Conservation (phyloP, 2,797 vertebrate genomes). For the Melopsittacus undulatus region DNA sequence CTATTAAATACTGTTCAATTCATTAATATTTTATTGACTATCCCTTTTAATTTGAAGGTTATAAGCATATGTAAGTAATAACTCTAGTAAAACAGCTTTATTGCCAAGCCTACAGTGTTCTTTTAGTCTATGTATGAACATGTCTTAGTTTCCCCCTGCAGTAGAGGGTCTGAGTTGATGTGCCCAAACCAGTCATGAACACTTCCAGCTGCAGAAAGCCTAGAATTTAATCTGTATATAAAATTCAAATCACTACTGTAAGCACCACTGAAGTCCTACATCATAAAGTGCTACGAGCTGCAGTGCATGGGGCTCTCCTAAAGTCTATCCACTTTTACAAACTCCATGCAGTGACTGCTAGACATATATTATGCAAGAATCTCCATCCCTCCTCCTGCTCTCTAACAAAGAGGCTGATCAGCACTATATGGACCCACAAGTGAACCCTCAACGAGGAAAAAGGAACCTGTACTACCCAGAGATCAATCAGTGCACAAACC, state of each 20-base stretch:
- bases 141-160: background rate
- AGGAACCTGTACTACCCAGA: background rate
- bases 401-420: background rate
- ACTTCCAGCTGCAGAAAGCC: background rate
- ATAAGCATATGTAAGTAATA: background rate
- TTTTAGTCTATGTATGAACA: accelerated
- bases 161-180: background rate
- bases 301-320: background rate
- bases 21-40: background rate
- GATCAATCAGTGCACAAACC: background rate
- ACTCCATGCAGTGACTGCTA: background rate
- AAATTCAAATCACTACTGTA: background rate
- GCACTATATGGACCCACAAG: background rate
- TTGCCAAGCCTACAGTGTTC: background rate
- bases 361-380: background rate
- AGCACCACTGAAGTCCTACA: background rate
- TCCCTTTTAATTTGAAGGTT: background rate
- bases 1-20: background rate
- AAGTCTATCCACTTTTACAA: background rate
- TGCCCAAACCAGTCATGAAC: background rate
- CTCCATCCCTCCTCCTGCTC: background rate
- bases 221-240: background rate
- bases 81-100: background rate
- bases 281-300: background rate
- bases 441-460: background rate